Evolutionary conservation across 1,140 invertebrate species (phyloP), one percentile per base, ranked within the genome.

Genomic region (Zelostemma sp.): DNA sequence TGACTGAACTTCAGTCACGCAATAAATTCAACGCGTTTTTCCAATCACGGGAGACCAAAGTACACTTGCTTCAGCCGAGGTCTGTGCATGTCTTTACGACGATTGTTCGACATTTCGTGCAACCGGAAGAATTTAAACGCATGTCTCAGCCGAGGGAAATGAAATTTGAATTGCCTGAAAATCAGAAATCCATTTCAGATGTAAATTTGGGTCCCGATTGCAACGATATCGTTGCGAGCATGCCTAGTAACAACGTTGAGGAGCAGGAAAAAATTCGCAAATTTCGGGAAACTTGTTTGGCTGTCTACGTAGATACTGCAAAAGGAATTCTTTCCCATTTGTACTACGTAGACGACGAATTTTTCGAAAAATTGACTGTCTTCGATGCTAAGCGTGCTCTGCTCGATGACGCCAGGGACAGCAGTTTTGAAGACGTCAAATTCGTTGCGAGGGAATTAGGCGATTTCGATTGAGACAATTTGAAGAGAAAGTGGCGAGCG

Each of bases 21-120:
- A 57, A 64, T 31, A 18, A 16, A 1, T 50, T 51, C 6, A 64
- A 64, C 40, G 15, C 38, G 21, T 18, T 5, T 0, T 64, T 54
- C 41, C 51, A 54, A 28, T 15, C 51, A 0, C 15, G n/a, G 14
- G 51, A 54, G 9, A 54, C 38, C 11, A 43, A 19, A 43, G 40
- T 54, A 21, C 38, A 54, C 43, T 43, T 54, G 4, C 8, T 43
- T 1, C 21, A 49, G n/a, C 21, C 1, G 31, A 18, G 5, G 6
- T 49, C 21, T 1, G 11, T 14, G 6, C 18, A 49, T 1, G 15
- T 49, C 14, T 28, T 49, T 6, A 21, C 18, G 14, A 25, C 12
- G 3, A 31, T 49, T 8, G 8, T 5, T 1, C 2, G 19, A 1
- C 15, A 49, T 25, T 49, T 49, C 19, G 18, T 33, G 47, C 2